A percentile compares a stretch with the other conserved stretches of the same genome.
These are phyloP conservation scores for Maniola hyperantus DNA, from an alignment of 2,888 invertebrate species.

Conservation along the genomic window DNA sequence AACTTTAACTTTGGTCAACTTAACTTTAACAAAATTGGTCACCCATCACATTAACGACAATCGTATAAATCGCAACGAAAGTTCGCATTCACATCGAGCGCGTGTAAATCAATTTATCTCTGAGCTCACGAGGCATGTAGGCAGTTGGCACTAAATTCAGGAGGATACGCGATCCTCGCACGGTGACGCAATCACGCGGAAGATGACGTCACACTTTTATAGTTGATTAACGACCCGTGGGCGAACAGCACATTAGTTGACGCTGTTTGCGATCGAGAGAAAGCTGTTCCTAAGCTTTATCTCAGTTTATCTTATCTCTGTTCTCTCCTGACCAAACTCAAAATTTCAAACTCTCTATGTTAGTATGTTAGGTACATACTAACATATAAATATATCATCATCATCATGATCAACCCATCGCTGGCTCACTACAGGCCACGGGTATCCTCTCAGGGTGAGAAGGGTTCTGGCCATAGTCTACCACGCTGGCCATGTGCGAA, in stretches of 20 bases:
- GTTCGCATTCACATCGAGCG: background rate
- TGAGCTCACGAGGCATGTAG: background rate
- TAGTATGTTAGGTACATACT: too few species aligned
- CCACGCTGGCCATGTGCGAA: too few species aligned
- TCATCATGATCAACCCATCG: too few species aligned
- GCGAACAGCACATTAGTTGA: conserved; percentile 7
- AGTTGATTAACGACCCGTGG: conserved; percentile 22
- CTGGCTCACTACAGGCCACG: too few species aligned
- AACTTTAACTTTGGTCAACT: too few species aligned
- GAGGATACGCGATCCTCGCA: conserved; percentile 14
- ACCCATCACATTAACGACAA: too few species aligned
- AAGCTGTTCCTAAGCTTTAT: background rate
- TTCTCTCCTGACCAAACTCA: background rate
- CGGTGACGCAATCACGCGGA: conserved; percentile 30
- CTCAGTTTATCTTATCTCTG: background rate
- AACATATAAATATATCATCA: too few species aligned
- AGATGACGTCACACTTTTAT: conserved; percentile 30
- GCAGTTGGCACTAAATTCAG: conserved; percentile 17
- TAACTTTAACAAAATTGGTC: too few species aligned
- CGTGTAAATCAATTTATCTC: conserved; percentile 11
- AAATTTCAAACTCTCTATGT: background rate
- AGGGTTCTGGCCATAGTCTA: too few species aligned
- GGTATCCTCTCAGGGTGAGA: too few species aligned
- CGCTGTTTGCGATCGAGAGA: conserved; percentile 6
- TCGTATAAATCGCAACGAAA: too few species aligned